Evolutionary conservation across 2,113 vertebrate species (phyloP).

Genomic region (Rana temporaria): DNA sequence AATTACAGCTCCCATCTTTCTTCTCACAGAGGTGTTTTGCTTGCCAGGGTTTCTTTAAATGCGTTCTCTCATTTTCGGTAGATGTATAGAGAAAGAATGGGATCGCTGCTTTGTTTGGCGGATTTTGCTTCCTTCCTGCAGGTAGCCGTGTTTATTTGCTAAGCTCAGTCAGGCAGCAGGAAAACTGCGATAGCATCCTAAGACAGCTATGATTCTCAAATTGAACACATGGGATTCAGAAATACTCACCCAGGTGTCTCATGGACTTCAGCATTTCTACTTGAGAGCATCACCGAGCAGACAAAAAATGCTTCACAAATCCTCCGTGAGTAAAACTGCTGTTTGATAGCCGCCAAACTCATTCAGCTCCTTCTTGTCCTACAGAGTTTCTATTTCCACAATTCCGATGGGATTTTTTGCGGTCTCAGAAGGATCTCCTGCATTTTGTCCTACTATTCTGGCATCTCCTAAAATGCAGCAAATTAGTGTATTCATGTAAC

Average conservation of each 20-base stretch:
- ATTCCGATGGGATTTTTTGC: slow-evolving; percentile 1
- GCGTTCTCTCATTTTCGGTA: no score
- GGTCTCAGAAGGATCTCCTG: slow-evolving; percentile 19
- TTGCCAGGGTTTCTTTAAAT: no score
- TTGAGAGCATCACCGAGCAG: slow-evolving; percentile 23
- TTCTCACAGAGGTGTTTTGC: no score
- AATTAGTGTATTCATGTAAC: not conserved
- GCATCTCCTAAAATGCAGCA: slow-evolving; percentile 23
- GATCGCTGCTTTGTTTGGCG: not conserved
- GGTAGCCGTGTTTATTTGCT: slow-evolving; percentile 1
- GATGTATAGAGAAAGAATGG: no score
- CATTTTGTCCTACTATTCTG: not conserved
- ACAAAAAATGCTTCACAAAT: slow-evolving; percentile 31
- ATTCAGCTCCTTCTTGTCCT: slow-evolving; percentile 19
- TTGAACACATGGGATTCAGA: slow-evolving; percentile 52
- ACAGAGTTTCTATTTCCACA: slow-evolving; percentile 18
- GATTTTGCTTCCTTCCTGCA: not conserved
- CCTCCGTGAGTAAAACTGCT: slow-evolving; percentile 16
- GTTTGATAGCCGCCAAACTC: slow-evolving; percentile 11
- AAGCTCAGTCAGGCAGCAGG: not conserved
- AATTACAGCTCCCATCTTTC: no score
- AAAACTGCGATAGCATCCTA: slow-evolving; percentile 23
- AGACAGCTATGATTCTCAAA: slow-evolving; percentile 29
- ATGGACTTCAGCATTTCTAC: slow-evolving; percentile 16
- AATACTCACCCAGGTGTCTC: slow-evolving; percentile 26